These are phyloP conservation scores for Diplazon laetatorius DNA, from an alignment of 2,888 invertebrate genomes.

Conservation along the genomic window DNA sequence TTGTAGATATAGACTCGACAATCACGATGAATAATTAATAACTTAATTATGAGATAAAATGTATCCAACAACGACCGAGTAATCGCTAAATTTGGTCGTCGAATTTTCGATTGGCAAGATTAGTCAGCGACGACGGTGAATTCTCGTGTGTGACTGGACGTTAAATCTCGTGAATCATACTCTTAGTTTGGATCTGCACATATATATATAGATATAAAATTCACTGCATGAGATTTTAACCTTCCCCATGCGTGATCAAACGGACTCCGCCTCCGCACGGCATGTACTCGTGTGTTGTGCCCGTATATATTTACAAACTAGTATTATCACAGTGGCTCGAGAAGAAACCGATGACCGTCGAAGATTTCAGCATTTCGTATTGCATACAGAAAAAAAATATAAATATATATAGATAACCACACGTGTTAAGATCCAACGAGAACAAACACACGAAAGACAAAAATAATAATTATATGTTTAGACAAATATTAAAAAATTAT, in stretches of 20 bases:
- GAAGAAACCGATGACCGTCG: neutral
- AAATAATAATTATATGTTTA: no score
- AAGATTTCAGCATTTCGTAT: neutral
- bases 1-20: no score
- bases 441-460: slow-evolving; percentile 29
- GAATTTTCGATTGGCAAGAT: neutral
- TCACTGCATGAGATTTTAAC: neutral
- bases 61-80: neutral
- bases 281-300: slow-evolving; percentile 1
- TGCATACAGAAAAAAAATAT: slow-evolving; percentile 2
- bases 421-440: slow-evolving; percentile 17
- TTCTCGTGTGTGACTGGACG: slow-evolving; percentile 5
- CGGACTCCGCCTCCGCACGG: slow-evolving; percentile 15
- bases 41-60: no score
- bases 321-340: slow-evolving; percentile 4
- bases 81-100: neutral
- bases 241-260: slow-evolving; percentile 20
- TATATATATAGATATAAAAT: neutral
- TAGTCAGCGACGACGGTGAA: neutral
- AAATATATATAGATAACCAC: neutral
- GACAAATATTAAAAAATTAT: no score
- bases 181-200: neutral
- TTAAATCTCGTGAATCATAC: slow-evolving; percentile 17
- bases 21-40: no score
- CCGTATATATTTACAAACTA: slow-evolving; percentile 13